These are phyloP conservation scores for Trachymyrmex cornetzi DNA, from an alignment of 1,140 invertebrate genomes.

Conservation along the genomic window DNA sequence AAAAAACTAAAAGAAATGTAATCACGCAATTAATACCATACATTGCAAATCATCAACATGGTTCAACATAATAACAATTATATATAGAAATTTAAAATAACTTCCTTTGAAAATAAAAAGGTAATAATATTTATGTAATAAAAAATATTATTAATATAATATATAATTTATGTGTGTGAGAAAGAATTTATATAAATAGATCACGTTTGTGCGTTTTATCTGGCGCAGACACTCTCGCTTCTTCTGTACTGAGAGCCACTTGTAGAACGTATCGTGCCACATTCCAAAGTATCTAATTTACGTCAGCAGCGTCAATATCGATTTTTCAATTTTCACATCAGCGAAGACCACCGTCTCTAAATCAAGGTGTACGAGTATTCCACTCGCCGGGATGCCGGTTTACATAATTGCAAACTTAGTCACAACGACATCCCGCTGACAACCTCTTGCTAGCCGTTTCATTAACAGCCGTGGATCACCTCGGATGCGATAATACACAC, in stretches of 20 bases:
- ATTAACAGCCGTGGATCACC: constrained; percentile 65
- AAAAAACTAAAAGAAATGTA: background rate
- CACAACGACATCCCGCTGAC: constrained; percentile 63
- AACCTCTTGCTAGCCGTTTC: constrained; percentile 45
- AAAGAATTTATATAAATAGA: constrained; percentile 7
- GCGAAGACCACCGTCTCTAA: constrained; percentile 47
- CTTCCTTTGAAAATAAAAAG: background rate
- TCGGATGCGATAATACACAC: constrained; percentile 59
- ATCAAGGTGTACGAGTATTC: constrained; percentile 59
- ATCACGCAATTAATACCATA: background rate
- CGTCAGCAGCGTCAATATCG: constrained; percentile 55
- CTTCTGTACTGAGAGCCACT: constrained; percentile 1
- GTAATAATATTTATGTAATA: background rate
- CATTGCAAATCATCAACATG: background rate
- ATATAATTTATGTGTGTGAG: background rate
- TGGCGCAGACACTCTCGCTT: background rate
- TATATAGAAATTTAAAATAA: background rate
- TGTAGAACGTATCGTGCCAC: constrained; percentile 25
- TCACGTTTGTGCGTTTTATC: background rate
- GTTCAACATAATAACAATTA: background rate
- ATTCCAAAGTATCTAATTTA: constrained; percentile 62
- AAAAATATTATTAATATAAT: background rate
- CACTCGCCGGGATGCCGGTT: constrained; percentile 46
- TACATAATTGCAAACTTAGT: constrained; percentile 73
- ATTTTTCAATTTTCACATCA: constrained; percentile 63